Evolutionary conservation across 2,888 invertebrate genomes (phyloP).

Genomic region (Drosophila lacicola): DNA sequence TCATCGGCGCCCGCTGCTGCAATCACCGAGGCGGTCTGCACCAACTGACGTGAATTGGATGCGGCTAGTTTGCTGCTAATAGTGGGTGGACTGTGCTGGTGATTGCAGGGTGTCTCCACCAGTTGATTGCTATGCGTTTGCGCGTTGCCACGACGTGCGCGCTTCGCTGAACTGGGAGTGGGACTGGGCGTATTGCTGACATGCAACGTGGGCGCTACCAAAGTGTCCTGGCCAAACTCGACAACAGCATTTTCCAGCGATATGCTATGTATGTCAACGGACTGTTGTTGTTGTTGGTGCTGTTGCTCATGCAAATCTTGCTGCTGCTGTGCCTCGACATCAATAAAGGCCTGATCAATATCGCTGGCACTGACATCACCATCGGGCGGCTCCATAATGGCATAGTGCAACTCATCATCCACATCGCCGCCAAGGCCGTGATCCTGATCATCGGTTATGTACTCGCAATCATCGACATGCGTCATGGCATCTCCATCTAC

Average conservation of each 20-base stretch:
- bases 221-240: conserved; percentile 59
- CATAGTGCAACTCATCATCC: conserved; percentile 78
- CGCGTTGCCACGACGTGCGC: conserved; percentile 48
- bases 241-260: conserved; percentile 72
- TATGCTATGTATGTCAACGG: conserved; percentile 60
- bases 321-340: conserved; percentile 53
- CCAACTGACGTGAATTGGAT: conserved; percentile 77
- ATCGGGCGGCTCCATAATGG: conserved; percentile 75
- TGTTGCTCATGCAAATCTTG: conserved; percentile 33
- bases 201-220: conserved; percentile 54
- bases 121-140: conserved; percentile 24
- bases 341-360: conserved; percentile 72
- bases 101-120: conserved; percentile 63
- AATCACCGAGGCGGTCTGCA: conserved; percentile 81
- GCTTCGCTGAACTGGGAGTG: conserved; percentile 61
- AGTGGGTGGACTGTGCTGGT: conserved; percentile 53
- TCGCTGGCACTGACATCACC: conserved; percentile 70
- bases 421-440: conserved; percentile 66
- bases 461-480: conserved; percentile 75
- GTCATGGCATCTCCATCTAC: conserved; percentile 65
- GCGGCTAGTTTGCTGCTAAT: conserved; percentile 64
- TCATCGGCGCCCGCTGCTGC: conserved; percentile 80
- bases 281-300: conserved; percentile 44
- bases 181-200: conserved; percentile 63
- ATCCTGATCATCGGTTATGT: conserved; percentile 69